Evolutionary conservation across 1,140 invertebrate genomes (phyloP).

Genomic region (Latrodectus geometricus): DNA sequence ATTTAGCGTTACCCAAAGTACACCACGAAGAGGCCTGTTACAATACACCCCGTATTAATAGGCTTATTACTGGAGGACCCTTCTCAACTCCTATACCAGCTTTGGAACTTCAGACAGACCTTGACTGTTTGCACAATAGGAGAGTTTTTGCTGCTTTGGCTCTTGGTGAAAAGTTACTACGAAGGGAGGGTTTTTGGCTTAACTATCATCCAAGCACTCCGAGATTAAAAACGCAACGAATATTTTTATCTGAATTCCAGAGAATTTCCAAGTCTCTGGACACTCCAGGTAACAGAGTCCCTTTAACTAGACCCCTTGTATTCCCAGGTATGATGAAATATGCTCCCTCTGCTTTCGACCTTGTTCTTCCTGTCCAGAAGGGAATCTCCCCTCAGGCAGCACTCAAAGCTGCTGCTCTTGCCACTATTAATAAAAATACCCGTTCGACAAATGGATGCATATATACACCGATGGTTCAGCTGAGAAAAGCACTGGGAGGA

Average conservation of each 20-base stretch:
- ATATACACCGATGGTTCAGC: neutral
- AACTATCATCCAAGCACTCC: neutral
- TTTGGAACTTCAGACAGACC: too few relatives aligned
- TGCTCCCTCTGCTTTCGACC: neutral
- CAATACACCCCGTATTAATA: too few relatives aligned
- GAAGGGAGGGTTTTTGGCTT: neutral
- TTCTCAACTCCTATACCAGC: too few relatives aligned
- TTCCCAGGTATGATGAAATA: conserved; percentile 2
- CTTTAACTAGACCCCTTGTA: neutral
- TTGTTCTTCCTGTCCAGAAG: neutral
- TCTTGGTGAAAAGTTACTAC: neutral
- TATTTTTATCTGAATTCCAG: neutral
- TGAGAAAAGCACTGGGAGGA: neutral
- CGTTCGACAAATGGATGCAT: too few relatives aligned
- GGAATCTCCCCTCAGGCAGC: conserved; percentile 4
- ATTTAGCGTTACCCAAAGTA: too few relatives aligned
- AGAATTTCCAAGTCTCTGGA: neutral
- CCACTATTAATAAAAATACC: too few relatives aligned
- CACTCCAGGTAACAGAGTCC: neutral
- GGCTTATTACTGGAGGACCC: too few relatives aligned
- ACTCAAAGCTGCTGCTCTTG: too few relatives aligned
- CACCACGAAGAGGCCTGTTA: too few relatives aligned
- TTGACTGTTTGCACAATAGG: too few relatives aligned
- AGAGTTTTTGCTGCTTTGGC: too few relatives aligned
- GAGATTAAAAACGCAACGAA: neutral